Conservation (phyloP, 2,113 vertebrate genomes). For the Zosterops hypoxanthus region DNA sequence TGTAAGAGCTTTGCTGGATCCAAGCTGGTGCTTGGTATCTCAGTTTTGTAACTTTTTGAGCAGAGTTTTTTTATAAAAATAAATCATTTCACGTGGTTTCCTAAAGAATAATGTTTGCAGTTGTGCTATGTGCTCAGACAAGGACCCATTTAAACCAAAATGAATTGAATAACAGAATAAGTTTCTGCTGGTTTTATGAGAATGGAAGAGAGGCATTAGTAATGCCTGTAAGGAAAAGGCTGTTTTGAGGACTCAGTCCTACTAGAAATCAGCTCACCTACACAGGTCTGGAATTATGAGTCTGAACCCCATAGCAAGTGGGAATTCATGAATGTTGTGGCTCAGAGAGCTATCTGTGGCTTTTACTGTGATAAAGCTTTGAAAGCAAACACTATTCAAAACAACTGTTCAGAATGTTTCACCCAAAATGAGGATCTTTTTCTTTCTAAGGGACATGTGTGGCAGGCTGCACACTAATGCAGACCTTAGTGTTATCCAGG, state of each 20-base stretch:
- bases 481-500: background rate
- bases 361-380: background rate
- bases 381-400: background rate
- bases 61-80: background rate
- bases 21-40: background rate
- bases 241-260: background rate
- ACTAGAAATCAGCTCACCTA: background rate
- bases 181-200: background rate
- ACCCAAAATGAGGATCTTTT: background rate
- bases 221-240: background rate
- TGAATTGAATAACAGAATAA: background rate
- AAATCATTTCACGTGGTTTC: background rate
- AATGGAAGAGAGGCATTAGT: background rate
- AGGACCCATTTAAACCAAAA: background rate
- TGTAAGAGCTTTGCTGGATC: background rate
- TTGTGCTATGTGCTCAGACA: background rate
- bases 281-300: background rate
- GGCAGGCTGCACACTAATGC: background rate
- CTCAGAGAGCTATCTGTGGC: background rate
- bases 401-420: background rate
- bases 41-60: background rate
- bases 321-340: background rate
- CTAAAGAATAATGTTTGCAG: background rate
- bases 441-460: rapidly evolving
- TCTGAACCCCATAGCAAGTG: background rate